Conservation (phyloP, 2,888 invertebrate species). For the Parnassius apollo region DNA sequence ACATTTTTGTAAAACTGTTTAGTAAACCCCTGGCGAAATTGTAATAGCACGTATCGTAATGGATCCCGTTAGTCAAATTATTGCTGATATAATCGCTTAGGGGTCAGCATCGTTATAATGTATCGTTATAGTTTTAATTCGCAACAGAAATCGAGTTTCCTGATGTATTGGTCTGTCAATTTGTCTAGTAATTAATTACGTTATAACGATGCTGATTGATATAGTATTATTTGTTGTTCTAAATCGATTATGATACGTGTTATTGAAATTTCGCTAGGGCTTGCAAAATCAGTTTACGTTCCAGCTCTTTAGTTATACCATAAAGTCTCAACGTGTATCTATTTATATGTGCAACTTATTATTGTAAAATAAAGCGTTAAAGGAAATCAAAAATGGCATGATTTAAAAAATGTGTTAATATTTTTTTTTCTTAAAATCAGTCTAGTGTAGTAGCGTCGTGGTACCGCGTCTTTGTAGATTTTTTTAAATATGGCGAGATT, state of each 20-base stretch:
- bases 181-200: not conserved
- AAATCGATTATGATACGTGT: conserved; percentile 12
- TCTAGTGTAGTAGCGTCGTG: conserved; percentile 12
- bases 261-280: conserved; percentile 5
- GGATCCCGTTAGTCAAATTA: not conserved
- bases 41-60: not conserved
- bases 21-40: conserved; percentile 2
- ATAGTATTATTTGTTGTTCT: not conserved
- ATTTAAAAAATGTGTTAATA: conserved; percentile 17
- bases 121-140: not conserved
- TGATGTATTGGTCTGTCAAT: not conserved
- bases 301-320: conserved; percentile 12
- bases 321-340: conserved; percentile 20
- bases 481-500: conserved; percentile 1
- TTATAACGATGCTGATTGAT: not conserved
- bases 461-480: not conserved
- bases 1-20: conserved; percentile 2
- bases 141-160: too few relatives aligned
- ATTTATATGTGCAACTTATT: conserved; percentile 16
- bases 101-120: not conserved
- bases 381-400: conserved; percentile 12
- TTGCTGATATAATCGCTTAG: not conserved
- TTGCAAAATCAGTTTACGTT: not conserved
- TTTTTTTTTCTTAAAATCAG: conserved; percentile 8
- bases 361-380: conserved; percentile 19